Percentiles rank a stretch among this genome's conserved stretches.
phyloP scores from a whole-genome alignment of 2,888 invertebrate species.

The Prosopocoilus inquinatus region DNA sequence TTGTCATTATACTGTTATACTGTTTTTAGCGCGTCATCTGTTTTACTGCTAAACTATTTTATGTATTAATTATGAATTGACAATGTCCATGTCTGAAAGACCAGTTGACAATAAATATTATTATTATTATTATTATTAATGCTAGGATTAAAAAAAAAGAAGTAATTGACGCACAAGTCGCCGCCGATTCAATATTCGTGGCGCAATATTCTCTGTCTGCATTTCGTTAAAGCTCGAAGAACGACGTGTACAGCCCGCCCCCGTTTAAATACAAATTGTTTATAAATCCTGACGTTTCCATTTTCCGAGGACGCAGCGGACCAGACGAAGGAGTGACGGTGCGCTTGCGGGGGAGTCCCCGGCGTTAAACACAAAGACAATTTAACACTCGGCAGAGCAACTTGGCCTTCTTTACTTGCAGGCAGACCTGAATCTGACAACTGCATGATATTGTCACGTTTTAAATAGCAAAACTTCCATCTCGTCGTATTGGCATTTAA shows the following conservation, averaged over 20 bases:
- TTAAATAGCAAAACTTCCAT: constrained; percentile 28
- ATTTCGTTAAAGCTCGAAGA: constrained; percentile 1
- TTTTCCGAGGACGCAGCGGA: constrained; percentile 34
- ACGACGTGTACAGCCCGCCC: constrained; percentile 17
- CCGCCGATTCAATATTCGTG: too few species aligned
- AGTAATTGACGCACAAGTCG: too few species aligned
- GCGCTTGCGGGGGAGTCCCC: not conserved
- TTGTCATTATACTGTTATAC: too few species aligned
- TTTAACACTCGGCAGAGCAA: constrained; percentile 25
- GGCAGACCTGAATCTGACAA: constrained; percentile 41
- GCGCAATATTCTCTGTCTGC: not conserved
- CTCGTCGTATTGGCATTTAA: not conserved
- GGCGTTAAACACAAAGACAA: constrained; percentile 14
- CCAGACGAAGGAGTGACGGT: not conserved
- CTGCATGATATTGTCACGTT: constrained; percentile 42
- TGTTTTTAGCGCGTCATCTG: too few species aligned
- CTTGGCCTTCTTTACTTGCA: constrained; percentile 39
- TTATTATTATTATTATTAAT: too few species aligned
- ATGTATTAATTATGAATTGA: too few species aligned
- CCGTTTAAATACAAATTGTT: constrained; percentile 37
- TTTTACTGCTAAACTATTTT: too few species aligned
- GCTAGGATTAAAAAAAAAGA: too few species aligned
- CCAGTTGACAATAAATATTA: too few species aligned
- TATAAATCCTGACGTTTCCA: constrained; percentile 39
- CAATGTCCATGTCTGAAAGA: too few species aligned